A percentile compares a stretch with the other conserved stretches of the same genome.
These are phyloP conservation scores for Pteronura brasiliensis DNA, from an alignment of 2,113 vertebrate species.

Conservation along the genomic window DNA sequence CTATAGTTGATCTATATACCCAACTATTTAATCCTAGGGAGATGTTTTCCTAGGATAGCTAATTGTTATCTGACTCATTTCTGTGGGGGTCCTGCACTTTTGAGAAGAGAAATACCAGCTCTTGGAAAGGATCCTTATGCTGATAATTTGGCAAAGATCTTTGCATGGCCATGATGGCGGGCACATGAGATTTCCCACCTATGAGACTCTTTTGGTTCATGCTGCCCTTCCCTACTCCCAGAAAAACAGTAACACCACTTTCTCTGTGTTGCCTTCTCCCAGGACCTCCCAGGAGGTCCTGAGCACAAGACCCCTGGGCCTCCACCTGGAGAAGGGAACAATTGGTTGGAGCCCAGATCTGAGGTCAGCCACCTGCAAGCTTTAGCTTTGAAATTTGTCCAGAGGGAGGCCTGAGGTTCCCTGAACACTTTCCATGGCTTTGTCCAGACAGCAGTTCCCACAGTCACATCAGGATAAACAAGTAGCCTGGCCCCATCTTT, in stretches of 20 bases:
- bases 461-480: accelerated
- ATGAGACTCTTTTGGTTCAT: accelerated
- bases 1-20: neutral
- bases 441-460: neutral
- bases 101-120: neutral
- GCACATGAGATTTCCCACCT: too few relatives aligned
- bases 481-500: accelerated
- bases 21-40: neutral
- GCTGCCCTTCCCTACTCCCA: neutral
- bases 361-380: neutral
- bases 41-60: too few relatives aligned
- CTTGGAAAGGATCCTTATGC: accelerated
- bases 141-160: accelerated
- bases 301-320: neutral
- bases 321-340: accelerated
- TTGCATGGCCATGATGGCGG: accelerated
- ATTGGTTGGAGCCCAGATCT: too few relatives aligned
- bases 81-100: neutral
- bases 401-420: accelerated
- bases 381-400: too few relatives aligned
- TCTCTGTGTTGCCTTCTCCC: neutral
- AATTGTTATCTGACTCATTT: neutral
- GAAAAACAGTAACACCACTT: neutral
- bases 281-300: neutral
- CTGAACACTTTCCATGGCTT: accelerated